A percentile compares a stretch with the other conserved stretches of the same genome.
Conservation (phyloP, 2,113 vertebrate species). For the Gavialis gangeticus region DNA sequence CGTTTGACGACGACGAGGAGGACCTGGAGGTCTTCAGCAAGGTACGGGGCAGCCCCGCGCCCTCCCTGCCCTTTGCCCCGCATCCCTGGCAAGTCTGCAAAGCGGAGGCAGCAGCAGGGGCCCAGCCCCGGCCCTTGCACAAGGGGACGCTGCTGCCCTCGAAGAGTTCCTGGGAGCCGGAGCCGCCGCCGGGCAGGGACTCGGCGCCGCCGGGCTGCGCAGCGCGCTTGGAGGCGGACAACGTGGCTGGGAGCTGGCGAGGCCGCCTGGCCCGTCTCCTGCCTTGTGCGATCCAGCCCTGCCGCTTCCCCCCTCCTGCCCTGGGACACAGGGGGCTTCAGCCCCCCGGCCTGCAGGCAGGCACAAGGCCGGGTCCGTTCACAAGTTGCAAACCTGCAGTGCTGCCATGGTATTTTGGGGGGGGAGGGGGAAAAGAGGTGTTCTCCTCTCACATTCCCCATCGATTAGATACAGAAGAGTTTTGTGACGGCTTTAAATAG, state of each 20-base stretch:
- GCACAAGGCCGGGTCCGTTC: too few species aligned
- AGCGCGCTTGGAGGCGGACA: too few species aligned
- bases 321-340: too few species aligned
- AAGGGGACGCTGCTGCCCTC: not conserved
- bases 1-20: constrained; percentile 81
- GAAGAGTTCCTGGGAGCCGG: too few species aligned
- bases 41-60: constrained; percentile 57
- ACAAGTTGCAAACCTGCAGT: too few species aligned
- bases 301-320: not conserved
- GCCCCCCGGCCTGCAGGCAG: too few species aligned
- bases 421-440: too few species aligned
- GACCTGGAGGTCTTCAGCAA: constrained; percentile 86
- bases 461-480: too few species aligned
- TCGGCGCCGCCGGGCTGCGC: not conserved
- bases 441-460: too few species aligned
- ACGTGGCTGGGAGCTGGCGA: not conserved
- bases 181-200: not conserved
- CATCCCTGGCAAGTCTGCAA: not conserved
- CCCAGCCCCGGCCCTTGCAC: not conserved
- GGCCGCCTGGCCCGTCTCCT: not conserved
- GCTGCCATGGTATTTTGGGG: too few species aligned
- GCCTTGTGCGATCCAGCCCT: not conserved
- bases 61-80: not conserved
- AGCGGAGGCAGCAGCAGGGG: not conserved
- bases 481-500: too few species aligned